These are phyloP conservation scores for Microplitis deprimator DNA, from an alignment of 2,888 invertebrate species.

Conservation along the genomic window DNA sequence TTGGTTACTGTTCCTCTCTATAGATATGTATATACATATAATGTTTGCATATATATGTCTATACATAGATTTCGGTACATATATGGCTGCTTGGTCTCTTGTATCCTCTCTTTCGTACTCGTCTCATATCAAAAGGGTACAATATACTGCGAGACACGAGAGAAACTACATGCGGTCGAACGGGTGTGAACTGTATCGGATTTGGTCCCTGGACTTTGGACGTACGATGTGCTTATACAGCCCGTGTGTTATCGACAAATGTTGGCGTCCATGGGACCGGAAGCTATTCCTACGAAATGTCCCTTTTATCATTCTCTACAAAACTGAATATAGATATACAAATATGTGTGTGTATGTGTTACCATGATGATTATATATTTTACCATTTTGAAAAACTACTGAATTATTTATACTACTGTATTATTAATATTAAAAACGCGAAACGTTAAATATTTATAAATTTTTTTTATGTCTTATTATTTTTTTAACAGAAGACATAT, in stretches of 20 bases:
- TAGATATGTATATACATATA: conserved; percentile 6
- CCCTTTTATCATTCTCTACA: conserved; percentile 8
- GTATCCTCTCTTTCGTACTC: conserved; percentile 21
- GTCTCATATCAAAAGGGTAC: conserved; percentile 14
- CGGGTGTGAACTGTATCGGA: conserved; percentile 65
- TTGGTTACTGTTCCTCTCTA: conserved; percentile 18
- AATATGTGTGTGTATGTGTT: not conserved
- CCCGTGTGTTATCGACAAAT: conserved; percentile 66
- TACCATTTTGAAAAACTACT: not conserved
- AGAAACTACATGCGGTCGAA: conserved; percentile 36
- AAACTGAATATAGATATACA: not conserved
- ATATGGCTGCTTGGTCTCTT: not conserved
- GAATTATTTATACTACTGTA: conserved; percentile 10
- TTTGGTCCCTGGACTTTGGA: conserved; percentile 52
- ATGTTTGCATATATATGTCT: not conserved
- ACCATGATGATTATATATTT: not conserved
- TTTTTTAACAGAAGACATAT: conserved; percentile 13
- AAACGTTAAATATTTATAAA: not conserved
- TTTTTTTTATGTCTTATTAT: not conserved
- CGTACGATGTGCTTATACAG: conserved; percentile 29
- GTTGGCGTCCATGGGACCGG: conserved; percentile 67
- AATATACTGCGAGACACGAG: conserved; percentile 40
- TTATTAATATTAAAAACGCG: not conserved
- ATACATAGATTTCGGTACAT: not conserved
- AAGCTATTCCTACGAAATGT: conserved; percentile 63